phyloP scores from a whole-genome alignment of 2,888 invertebrate species.

The Drosophila anomelani region DNA sequence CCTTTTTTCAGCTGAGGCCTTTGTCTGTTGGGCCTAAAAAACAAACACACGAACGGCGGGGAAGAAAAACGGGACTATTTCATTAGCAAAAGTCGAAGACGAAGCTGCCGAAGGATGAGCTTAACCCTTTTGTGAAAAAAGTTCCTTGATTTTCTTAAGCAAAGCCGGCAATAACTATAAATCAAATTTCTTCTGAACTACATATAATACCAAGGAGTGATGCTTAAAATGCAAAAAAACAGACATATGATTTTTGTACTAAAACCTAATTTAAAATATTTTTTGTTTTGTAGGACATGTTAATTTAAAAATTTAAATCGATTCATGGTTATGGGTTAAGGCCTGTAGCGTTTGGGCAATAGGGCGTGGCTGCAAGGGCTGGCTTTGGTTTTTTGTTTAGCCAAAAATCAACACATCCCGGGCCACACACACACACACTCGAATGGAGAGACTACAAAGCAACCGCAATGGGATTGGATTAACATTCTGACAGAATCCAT shows the following conservation, averaged over 20 bases:
- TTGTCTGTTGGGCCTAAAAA: conserved; percentile 20
- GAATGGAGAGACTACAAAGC: conserved; percentile 60
- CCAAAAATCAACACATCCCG: conserved; percentile 32
- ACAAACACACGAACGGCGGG: conserved; percentile 23
- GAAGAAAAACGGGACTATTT: conserved; percentile 55
- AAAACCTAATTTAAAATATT: neutral
- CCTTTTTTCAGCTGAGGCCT: conserved; percentile 38
- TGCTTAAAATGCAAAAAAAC: neutral
- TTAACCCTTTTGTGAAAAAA: conserved; percentile 20
- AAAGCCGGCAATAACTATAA: too few species aligned
- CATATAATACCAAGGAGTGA: too few species aligned
- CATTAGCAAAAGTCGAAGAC: conserved; percentile 66
- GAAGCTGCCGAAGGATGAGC: neutral
- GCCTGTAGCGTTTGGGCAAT: neutral
- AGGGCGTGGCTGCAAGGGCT: conserved; percentile 12
- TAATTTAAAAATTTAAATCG: neutral
- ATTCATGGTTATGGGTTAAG: conserved; percentile 16
- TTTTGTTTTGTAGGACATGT: neutral
- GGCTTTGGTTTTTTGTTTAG: conserved; percentile 25
- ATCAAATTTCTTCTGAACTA: neutral
- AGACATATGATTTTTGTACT: neutral
- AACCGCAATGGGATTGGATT: conserved; percentile 77
- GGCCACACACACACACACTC: conserved; percentile 5
- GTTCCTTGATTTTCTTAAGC: neutral
- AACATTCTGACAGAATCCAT: conserved; percentile 61